phyloP scores from a whole-genome alignment of 2,888 invertebrate genomes.

The Apantesis nais region DNA sequence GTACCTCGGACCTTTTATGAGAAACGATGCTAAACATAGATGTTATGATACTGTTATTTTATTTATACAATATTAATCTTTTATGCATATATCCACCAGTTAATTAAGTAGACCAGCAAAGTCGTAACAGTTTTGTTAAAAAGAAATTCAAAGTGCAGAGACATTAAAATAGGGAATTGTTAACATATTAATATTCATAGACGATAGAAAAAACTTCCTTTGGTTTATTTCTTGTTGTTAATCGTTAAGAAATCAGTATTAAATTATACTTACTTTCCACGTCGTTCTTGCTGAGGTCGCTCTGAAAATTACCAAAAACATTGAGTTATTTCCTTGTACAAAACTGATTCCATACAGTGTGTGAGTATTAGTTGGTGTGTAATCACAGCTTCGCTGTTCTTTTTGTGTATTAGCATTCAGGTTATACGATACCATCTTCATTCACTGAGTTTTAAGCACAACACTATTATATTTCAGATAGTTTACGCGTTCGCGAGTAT shows the following conservation, averaged over 20 bases:
- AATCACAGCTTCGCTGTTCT: conserved; percentile 63
- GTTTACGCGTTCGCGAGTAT: conserved; percentile 63
- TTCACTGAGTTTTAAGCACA: conserved; percentile 69
- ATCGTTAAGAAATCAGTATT: conserved; percentile 11
- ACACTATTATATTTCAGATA: conserved; percentile 64
- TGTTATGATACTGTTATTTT: conserved; percentile 58
- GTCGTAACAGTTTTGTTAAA: conserved; percentile 2
- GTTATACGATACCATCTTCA: conserved; percentile 67
- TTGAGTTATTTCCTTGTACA: conserved; percentile 73
- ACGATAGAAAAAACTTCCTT: neutral
- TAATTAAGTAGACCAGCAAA: conserved; percentile 11
- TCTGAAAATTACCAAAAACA: conserved; percentile 88
- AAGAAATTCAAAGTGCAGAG: neutral
- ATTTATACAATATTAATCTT: conserved; percentile 52
- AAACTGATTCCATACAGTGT: conserved; percentile 65
- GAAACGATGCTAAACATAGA: conserved; percentile 79
- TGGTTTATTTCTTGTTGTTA: conserved; percentile 14
- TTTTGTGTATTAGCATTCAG: conserved; percentile 53
- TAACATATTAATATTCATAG: neutral
- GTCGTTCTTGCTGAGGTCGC: conserved; percentile 94
- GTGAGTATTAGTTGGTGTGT: conserved; percentile 62
- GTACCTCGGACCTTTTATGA: conserved; percentile 82
- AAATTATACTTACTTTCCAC: conserved; percentile 92
- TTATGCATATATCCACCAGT: conserved; percentile 11
- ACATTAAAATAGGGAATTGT: neutral